phyloP scores from a whole-genome alignment of 1,140 invertebrate species.

The Scaptomyza montana region DNA sequence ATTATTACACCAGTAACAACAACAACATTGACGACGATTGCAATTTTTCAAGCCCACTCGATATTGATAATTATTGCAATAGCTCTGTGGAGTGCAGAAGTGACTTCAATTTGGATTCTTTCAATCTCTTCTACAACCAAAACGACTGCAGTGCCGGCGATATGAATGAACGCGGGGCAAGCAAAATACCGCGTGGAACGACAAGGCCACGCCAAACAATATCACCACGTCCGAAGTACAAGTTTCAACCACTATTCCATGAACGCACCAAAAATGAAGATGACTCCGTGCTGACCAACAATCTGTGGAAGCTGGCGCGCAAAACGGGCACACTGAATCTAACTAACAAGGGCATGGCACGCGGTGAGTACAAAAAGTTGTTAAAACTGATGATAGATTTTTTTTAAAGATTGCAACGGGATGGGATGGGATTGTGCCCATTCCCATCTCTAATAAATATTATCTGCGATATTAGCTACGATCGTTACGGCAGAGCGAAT shows the following conservation, averaged over 20 bases:
- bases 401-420: neutral
- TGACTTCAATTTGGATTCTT: constrained; percentile 16
- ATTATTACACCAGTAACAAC: constrained; percentile 9
- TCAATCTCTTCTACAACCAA: constrained; percentile 35
- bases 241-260: constrained; percentile 88
- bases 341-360: constrained; percentile 88
- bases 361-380: constrained; percentile 85
- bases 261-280: constrained; percentile 88
- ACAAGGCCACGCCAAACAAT: constrained; percentile 24
- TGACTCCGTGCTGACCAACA: constrained; percentile 87
- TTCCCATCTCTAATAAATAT: constrained; percentile 1
- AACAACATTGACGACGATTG: neutral
- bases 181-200: constrained; percentile 52
- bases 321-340: constrained; percentile 92
- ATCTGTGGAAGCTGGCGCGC: constrained; percentile 90
- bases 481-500: constrained; percentile 47
- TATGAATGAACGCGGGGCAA: constrained; percentile 35
- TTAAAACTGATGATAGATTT: too few relatives aligned
- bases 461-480: constrained; percentile 13
- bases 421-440: neutral
- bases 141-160: constrained; percentile 33
- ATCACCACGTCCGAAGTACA: constrained; percentile 27
- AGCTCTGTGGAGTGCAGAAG: constrained; percentile 23
- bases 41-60: neutral
- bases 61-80: constrained; percentile 33